These are phyloP conservation scores for Synanthedon tipuliformis DNA, from an alignment of 2,888 invertebrate genomes.

Conservation along the genomic window DNA sequence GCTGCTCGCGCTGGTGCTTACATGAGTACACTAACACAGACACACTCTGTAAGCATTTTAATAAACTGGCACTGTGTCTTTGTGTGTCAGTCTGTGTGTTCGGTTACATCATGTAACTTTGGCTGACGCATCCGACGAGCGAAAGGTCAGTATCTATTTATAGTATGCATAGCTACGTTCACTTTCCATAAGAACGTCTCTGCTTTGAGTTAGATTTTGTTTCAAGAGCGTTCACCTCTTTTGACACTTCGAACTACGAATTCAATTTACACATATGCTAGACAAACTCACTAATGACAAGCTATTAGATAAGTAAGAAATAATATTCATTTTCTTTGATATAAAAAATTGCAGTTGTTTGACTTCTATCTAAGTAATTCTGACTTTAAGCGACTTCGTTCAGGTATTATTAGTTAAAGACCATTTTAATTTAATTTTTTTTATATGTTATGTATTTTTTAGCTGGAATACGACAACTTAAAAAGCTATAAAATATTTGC, in stretches of 20 bases:
- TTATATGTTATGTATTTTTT: too few relatives aligned
- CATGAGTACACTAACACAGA: constrained; percentile 25
- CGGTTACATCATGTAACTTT: constrained; percentile 52
- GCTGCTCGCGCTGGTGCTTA: constrained; percentile 24
- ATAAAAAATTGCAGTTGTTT: too few relatives aligned
- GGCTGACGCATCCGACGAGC: constrained; percentile 55
- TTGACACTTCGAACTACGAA: constrained; percentile 2
- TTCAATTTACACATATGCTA: too few relatives aligned
- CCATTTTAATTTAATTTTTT: too few relatives aligned
- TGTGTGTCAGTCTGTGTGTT: constrained; percentile 26
- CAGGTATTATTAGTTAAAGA: too few relatives aligned
- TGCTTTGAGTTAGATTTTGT: constrained; percentile 28
- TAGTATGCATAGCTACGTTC: constrained; percentile 30
- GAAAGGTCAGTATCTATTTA: constrained; percentile 64
- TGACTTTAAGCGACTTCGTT: too few relatives aligned
- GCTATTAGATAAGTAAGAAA: too few relatives aligned
- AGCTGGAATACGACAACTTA: too few relatives aligned
- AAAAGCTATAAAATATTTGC: too few relatives aligned
- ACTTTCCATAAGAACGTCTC: constrained; percentile 49
- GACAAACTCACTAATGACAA: too few relatives aligned
- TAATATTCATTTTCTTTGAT: too few relatives aligned
- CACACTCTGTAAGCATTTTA: constrained; percentile 8
- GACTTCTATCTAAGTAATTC: too few relatives aligned
- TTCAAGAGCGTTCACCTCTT: constrained; percentile 35
- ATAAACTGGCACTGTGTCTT: constrained; percentile 9